A percentile compares a stretch with the other conserved stretches of the same genome.
Conservation (phyloP, 2,888 invertebrate genomes). For the Lutraria lutraria region DNA sequence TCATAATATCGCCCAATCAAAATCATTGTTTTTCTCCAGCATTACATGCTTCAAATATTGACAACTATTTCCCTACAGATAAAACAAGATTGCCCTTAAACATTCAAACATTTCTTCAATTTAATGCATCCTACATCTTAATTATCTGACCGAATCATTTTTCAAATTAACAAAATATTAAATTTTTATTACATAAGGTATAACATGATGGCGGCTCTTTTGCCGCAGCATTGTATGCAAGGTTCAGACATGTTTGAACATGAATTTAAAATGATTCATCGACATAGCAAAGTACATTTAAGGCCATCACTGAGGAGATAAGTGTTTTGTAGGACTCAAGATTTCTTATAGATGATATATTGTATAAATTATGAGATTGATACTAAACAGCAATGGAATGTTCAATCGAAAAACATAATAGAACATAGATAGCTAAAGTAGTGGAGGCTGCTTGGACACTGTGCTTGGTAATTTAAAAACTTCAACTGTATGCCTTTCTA, state of each 20-base stretch:
- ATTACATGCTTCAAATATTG: neutral
- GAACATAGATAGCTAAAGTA: neutral
- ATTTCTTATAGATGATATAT: neutral
- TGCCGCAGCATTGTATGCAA: neutral
- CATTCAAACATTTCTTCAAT: neutral
- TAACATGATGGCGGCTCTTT: neutral
- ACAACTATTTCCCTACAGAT: neutral
- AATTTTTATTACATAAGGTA: neutral
- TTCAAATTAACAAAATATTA: slow-evolving; percentile 1
- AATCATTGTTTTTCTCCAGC: neutral
- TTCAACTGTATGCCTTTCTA: no score
- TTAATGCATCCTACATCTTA: neutral
- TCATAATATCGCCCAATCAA: neutral
- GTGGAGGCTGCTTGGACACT: neutral
- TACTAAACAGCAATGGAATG: neutral
- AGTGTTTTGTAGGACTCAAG: neutral
- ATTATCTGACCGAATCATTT: neutral
- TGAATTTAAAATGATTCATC: neutral
- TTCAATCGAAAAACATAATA: neutral
- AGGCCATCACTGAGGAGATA: neutral
- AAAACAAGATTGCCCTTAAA: neutral
- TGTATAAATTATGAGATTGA: neutral
- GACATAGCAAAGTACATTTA: neutral
- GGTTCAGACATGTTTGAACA: neutral
- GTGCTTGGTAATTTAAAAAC: neutral